phyloP scores from a whole-genome alignment of 2,113 vertebrate species.

The Meles meles region DNA sequence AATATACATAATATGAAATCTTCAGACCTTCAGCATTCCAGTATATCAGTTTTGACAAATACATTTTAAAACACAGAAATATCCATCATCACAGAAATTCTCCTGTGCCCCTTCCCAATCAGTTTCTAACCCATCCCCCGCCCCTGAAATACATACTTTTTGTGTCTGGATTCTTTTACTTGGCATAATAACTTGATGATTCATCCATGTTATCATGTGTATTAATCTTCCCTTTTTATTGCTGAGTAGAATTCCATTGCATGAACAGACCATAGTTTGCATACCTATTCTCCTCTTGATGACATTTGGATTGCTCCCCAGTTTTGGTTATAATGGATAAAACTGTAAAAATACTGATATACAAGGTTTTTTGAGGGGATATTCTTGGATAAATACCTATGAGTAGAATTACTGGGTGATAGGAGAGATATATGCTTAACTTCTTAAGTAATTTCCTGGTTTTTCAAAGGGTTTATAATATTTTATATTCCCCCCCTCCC shows the following conservation, averaged over 20 bases:
- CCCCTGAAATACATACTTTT: not conserved
- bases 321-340: not conserved
- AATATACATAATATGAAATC: not conserved
- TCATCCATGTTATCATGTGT: not conserved
- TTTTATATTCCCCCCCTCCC: not conserved
- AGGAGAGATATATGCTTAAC: not conserved
- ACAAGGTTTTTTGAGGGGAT: not conserved
- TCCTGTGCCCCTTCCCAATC: not conserved
- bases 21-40: not conserved
- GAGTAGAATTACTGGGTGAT: not conserved
- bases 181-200: not conserved
- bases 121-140: not conserved
- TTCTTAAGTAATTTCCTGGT: not conserved
- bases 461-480: not conserved
- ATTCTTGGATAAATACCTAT: not conserved
- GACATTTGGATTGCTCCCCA: not conserved
- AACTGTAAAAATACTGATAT: not conserved
- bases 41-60: not conserved
- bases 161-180: not conserved
- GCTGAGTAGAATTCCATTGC: not conserved
- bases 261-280: not conserved
- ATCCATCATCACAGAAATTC: not conserved
- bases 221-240: not conserved
- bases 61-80: not conserved
- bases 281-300: not conserved